Evolutionary conservation across 2,888 invertebrate species (phyloP), one percentile per base, ranked within the genome.

Genomic region (Congeria kusceri): DNA sequence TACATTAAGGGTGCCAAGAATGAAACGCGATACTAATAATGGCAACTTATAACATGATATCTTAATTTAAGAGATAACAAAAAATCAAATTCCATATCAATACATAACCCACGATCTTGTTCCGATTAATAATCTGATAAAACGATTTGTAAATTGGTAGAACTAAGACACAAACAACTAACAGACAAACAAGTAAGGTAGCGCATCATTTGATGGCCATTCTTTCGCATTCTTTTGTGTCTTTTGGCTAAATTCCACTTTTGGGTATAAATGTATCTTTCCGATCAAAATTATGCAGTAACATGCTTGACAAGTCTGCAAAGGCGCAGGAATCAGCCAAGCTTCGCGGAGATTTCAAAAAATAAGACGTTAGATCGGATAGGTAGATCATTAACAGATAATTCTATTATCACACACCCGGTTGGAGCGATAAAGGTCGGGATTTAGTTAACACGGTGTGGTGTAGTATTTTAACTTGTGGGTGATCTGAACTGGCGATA

Each of bases 271-370:
- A 58, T 74, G 58, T 77, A 80, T 77, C 77, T 57, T 20, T 62
- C 0, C n/a, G 76, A 83, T 83, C 83, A 77, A 49, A 73, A 67
- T 56, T 58, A 65, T 56, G 53, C 53, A 29, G 63, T 74, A 49
- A 59, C 59, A 73, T 74, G 79, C 77, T 68, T 79, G 83, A 77
- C 77, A 77, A 74, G 67, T 77, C 74, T 71, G 67, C 73, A 77
- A 68, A 80, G 44, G 44, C n/a, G 18, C 20, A 53, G 66, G 77
- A 63, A 70, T 66, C 62, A 66, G 53, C 53, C 27, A 44, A 18
- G 63, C 69, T 70, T 65, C 66, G 63, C 49, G 80, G 63, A 66
- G 80, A 80, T 77, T 70, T 70, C n/a, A 28, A 59, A 71, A 77
- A 74, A 56, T 68, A 56, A 77, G 75, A 69, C 80, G 44, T 58